Conservation (phyloP, 23 tunicate species). For the Trididemnum clinides region DNA sequence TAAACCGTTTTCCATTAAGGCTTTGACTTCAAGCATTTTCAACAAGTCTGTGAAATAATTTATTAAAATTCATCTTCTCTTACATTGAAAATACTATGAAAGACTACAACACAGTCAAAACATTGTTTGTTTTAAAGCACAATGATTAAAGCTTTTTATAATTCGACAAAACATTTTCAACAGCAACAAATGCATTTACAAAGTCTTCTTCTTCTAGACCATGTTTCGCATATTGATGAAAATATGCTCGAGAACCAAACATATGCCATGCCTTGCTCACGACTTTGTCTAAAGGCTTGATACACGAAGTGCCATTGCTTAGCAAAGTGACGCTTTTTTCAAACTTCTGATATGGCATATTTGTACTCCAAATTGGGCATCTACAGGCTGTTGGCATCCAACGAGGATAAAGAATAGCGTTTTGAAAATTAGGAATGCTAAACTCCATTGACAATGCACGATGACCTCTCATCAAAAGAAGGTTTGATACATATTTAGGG, state of each 20-base stretch:
- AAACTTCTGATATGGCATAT: slow-evolving; percentile 44
- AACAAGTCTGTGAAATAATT: too few species aligned
- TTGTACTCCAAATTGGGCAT: slow-evolving; percentile 50
- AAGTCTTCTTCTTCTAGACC: slow-evolving; percentile 87
- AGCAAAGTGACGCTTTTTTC: slow-evolving; percentile 75
- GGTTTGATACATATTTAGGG: slow-evolving; percentile 40
- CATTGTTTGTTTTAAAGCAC: background rate
- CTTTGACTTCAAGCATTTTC: background rate
- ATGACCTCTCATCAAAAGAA: slow-evolving; percentile 64
- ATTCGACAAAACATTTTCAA: slow-evolving; percentile 62
- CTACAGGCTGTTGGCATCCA: slow-evolving; percentile 46
- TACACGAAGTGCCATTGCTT: slow-evolving; percentile 71
- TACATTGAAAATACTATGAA: too few species aligned
- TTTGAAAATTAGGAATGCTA: slow-evolving; percentile 25
- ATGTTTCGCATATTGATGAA: slow-evolving; percentile 85
- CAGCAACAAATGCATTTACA: slow-evolving; percentile 79
- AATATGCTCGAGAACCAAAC: slow-evolving; percentile 68
- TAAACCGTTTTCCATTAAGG: background rate
- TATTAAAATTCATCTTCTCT: too few species aligned
- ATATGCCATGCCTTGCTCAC: slow-evolving; percentile 85
- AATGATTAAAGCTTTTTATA: slow-evolving; percentile 42
- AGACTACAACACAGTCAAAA: background rate
- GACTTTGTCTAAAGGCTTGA: slow-evolving; percentile 57
- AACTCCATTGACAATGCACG: slow-evolving; percentile 7
- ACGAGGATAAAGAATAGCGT: slow-evolving; percentile 23